Evolutionary conservation across 2,888 invertebrate species (phyloP).

Genomic region (Aleiodes leptofemur): DNA sequence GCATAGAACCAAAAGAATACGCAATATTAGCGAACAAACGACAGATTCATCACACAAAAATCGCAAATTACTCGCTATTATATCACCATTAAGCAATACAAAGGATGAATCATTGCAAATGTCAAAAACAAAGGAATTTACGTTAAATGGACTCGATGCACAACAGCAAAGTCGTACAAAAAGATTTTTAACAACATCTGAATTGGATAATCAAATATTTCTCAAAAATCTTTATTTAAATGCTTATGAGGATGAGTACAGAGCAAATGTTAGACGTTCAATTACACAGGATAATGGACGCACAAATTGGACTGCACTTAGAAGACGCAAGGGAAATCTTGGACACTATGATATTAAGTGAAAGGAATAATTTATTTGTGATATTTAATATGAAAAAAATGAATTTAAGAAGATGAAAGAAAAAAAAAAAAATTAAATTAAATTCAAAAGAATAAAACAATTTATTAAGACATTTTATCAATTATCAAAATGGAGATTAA

Average conservation of each 20-base stretch:
- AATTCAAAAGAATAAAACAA: constrained; percentile 44
- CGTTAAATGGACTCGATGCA: constrained; percentile 63
- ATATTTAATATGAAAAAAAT: constrained; percentile 61
- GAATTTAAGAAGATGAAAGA: constrained; percentile 24
- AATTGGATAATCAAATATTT: constrained; percentile 72
- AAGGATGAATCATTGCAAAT: constrained; percentile 37
- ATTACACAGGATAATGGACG: constrained; percentile 62
- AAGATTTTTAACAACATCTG: constrained; percentile 66
- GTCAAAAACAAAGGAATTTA: constrained; percentile 59
- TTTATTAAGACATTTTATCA: constrained; percentile 70
- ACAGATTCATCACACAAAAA: constrained; percentile 54
- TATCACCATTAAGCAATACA: constrained; percentile 58
- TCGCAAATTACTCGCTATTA: constrained; percentile 65
- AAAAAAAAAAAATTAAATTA: constrained; percentile 12
- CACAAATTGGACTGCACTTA: constrained; percentile 61
- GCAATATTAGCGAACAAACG: constrained; percentile 64
- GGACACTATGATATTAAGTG: constrained; percentile 66
- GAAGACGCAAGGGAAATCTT: constrained; percentile 66
- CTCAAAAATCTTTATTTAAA: constrained; percentile 72
- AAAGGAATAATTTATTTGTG: constrained; percentile 68
- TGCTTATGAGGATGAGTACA: constrained; percentile 72
- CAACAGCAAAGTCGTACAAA: constrained; percentile 70
- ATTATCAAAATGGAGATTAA: constrained; percentile 57
- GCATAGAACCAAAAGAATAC: constrained; percentile 70
- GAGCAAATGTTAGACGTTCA: constrained; percentile 72